phyloP scores from a whole-genome alignment of 2,888 invertebrate species.

The Nemapogon koenigi region DNA sequence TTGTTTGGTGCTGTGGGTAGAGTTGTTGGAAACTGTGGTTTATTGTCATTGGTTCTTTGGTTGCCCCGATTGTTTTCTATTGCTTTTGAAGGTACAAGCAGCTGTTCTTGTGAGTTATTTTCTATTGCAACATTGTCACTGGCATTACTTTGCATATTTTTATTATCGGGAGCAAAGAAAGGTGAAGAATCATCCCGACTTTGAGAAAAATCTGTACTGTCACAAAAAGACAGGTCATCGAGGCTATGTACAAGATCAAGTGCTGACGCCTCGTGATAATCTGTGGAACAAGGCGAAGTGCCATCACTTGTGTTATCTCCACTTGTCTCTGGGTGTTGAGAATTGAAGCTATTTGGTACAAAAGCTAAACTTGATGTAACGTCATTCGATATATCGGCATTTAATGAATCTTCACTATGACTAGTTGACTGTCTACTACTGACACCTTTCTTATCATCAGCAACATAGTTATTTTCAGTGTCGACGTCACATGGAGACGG shows the following conservation, averaged over 20 bases:
- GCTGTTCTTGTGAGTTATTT: neutral
- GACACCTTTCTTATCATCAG: slow-evolving; percentile 30
- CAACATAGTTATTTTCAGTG: slow-evolving; percentile 13
- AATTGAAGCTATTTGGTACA: slow-evolving; percentile 52
- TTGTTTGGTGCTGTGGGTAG: neutral
- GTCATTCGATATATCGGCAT: slow-evolving; percentile 51
- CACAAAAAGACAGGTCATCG: slow-evolving; percentile 47
- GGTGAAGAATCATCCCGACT: slow-evolving; percentile 49
- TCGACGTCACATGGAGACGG: neutral
- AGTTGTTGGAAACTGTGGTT: neutral
- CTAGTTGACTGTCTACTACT: slow-evolving; percentile 35
- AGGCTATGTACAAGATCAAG: slow-evolving; percentile 46
- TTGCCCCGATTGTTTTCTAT: neutral
- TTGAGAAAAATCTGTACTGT: slow-evolving; percentile 52
- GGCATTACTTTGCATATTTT: neutral
- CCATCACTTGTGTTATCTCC: slow-evolving; percentile 50
- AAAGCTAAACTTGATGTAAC: slow-evolving; percentile 57
- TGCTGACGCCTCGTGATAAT: slow-evolving; percentile 57
- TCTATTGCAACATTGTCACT: neutral
- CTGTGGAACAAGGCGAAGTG: slow-evolving; percentile 55
- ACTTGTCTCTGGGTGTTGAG: slow-evolving; percentile 29
- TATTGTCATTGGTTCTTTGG: neutral
- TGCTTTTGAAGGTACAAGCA: neutral
- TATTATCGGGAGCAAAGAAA: slow-evolving; percentile 20
- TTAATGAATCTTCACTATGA: slow-evolving; percentile 47